phyloP scores from a whole-genome alignment of 2,113 vertebrate genomes.

The Epinephelus fuscoguttatus region DNA sequence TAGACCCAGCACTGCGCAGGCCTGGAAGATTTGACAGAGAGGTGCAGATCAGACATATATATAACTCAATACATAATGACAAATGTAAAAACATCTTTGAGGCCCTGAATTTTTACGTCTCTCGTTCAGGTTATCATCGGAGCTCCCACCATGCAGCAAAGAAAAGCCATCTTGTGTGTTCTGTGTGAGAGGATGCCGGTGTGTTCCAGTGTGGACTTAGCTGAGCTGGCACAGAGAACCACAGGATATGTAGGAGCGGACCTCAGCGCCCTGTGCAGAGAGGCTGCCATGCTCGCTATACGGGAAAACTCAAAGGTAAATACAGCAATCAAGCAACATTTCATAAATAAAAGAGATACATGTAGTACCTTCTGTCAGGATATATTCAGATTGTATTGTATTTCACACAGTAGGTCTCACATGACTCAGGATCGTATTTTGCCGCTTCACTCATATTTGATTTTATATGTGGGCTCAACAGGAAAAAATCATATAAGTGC shows the following conservation, averaged over 20 bases:
- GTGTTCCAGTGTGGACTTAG: conserved; percentile 80
- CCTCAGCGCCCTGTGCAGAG: conserved; percentile 92
- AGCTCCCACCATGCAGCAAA: conserved; percentile 89
- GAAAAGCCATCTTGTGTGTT: conserved; percentile 88
- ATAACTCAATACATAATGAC: background rate
- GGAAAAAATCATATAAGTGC: background rate
- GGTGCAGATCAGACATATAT: conserved; percentile 74
- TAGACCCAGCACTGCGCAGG: conserved; percentile 93
- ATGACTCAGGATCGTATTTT: background rate
- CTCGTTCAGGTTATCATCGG: conserved; percentile 89
- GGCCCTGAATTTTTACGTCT: background rate
- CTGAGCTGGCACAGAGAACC: conserved; percentile 89
- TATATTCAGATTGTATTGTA: background rate
- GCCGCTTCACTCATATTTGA: background rate
- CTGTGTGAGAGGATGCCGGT: conserved; percentile 89
- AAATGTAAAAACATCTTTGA: background rate
- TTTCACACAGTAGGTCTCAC: background rate
- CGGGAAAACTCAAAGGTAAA: conserved; percentile 86
- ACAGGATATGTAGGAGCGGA: conserved; percentile 95
- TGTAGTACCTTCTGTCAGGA: background rate
- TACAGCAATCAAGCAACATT: background rate
- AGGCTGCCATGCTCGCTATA: conserved; percentile 91
- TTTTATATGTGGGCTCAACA: background rate
- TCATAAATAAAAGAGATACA: background rate
- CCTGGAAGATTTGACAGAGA: conserved; percentile 96